Evolutionary conservation across 1,140 invertebrate genomes (phyloP).

Genomic region (Uloborus diversus): DNA sequence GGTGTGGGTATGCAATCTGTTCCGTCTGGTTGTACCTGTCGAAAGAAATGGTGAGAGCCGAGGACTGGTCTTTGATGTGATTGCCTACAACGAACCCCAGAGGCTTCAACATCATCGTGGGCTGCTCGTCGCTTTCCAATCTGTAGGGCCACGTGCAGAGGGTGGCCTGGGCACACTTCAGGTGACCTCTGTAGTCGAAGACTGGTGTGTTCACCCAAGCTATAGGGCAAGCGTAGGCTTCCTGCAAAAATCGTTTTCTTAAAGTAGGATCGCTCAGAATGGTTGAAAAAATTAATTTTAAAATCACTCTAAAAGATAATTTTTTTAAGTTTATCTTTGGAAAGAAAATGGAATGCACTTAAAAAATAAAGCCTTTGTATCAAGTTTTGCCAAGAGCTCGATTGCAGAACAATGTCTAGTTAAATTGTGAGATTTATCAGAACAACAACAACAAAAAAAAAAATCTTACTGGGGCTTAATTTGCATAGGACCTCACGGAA

Average conservation of each 20-base stretch:
- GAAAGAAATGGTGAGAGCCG: constrained; percentile 84
- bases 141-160: constrained; percentile 92
- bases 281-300: no score
- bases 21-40: constrained; percentile 75
- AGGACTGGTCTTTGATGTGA: constrained; percentile 81
- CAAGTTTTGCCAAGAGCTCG: no score
- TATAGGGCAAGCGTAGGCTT: constrained; percentile 80
- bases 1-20: constrained; percentile 76
- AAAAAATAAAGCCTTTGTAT: no score
- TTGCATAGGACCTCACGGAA: no score
- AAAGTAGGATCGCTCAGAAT: no score
- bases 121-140: constrained; percentile 76
- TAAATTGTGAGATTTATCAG: no score
- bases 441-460: no score
- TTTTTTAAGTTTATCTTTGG: no score
- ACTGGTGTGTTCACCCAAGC: constrained; percentile 95
- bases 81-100: constrained; percentile 86
- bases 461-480: no score
- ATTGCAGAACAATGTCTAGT: no score
- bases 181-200: constrained; percentile 90
- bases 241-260: constrained; percentile 70
- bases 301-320: no score
- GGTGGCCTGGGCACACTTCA: constrained; percentile 84
- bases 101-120: constrained; percentile 86
- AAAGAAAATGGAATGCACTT: no score